Conservation (phyloP, 2,113 vertebrate species). For the Gnathonemus echidnorhynchus region DNA sequence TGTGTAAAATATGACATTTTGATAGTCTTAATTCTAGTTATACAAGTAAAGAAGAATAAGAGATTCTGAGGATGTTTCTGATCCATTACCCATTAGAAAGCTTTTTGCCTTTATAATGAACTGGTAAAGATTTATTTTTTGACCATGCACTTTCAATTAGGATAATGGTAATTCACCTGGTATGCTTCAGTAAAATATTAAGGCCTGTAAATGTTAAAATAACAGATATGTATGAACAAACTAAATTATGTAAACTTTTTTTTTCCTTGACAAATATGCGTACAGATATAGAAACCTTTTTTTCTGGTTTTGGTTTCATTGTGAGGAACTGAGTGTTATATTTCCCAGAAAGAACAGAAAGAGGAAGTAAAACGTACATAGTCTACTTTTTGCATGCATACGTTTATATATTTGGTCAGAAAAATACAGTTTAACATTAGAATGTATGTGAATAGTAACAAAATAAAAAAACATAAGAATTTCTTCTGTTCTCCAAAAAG, state of each 20-base stretch:
- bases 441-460: not conserved
- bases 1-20: not conserved
- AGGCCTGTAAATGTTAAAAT: not conserved
- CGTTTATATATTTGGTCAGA: not conserved
- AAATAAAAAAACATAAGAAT: not conserved
- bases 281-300: slow-evolving; percentile 2
- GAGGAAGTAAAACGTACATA: slow-evolving; percentile 63
- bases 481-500: not conserved
- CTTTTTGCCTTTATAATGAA: not conserved
- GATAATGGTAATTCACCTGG: not conserved
- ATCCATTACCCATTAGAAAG: not conserved
- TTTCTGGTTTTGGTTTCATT: slow-evolving; percentile 40
- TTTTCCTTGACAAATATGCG: not conserved
- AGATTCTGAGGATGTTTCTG: not conserved
- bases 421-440: not conserved
- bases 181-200: not conserved
- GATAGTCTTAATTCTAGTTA: not conserved
- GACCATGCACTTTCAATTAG: not conserved
- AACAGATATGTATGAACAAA: not conserved
- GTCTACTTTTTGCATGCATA: not conserved
- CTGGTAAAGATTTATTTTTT: not conserved
- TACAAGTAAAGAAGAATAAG: not conserved
- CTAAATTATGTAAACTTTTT: not conserved
- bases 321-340: slow-evolving; percentile 54
- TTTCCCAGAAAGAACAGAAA: slow-evolving; percentile 71